Evolutionary conservation across 2,888 invertebrate genomes (phyloP), one percentile per base, ranked within the genome.

Genomic region (Aleiodes alternator): DNA sequence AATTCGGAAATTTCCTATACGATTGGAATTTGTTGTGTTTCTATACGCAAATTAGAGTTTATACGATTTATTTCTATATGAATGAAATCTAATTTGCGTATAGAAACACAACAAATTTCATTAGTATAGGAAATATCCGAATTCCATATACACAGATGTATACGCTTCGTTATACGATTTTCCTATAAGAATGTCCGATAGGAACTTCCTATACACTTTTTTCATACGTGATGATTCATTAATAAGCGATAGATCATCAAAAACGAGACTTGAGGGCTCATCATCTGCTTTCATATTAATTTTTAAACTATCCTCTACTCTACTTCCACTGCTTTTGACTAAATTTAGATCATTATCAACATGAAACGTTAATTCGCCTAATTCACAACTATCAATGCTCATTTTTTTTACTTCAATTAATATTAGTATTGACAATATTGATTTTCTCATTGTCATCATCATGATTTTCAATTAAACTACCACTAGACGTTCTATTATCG

Each of bases 251-350:
- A 87, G 88, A 82, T 88, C 88, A 72, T 87, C 89, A 50, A 88
- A 76, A 69, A 85, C 87, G 50, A 89, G 77, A 75, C 87, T 88
- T 31, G 87, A 77, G 3, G 88, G 85, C 76, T 89, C 88, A 4
- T 84, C 73, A 79, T 83, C 83, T 50, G 84, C 84, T 1, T 80
- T 78, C 3, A 85, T 84, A 74, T 79, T 81, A 34, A 84, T 84
- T 75, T 86, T 86, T n/a, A 66, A 64, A 69, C 85, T 86, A 81
- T 85, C 85, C 4, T 80, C 86, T 80, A 84, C 83, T 77, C 84
- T 87, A 84, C 85, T 87, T 69, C 86, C 83, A 76, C 84, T 84
- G 83, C 82, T 4, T 34, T 34, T 84, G 50, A 81, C 81, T 75
- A 75, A 78, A 73, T 82, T 16, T 80, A 86, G 78, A 73, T 83